Evolutionary conservation across 2,888 invertebrate species (phyloP).

Genomic region (Acronicta alni): DNA sequence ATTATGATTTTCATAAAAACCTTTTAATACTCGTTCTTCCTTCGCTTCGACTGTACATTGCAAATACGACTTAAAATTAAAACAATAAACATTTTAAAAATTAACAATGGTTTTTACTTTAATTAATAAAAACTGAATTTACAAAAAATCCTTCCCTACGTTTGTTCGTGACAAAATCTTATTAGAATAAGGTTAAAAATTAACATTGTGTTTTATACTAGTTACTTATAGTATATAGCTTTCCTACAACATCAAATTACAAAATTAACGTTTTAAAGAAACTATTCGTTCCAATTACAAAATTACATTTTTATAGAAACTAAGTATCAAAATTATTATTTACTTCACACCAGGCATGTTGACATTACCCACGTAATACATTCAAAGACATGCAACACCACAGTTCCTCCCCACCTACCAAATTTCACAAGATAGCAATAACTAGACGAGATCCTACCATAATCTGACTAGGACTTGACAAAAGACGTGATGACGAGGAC

Average conservation of each 20-base stretch:
- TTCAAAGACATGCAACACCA: constrained; percentile 3
- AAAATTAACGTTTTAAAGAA: too few species aligned
- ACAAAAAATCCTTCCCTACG: too few species aligned
- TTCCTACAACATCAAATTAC: too few species aligned
- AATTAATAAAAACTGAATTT: too few species aligned
- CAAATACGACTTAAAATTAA: constrained; percentile 84
- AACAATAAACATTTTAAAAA: constrained; percentile 75
- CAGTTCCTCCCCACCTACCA: constrained; percentile 10
- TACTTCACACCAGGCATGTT: background rate
- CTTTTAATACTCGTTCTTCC: constrained; percentile 78
- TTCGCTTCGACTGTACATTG: constrained; percentile 86
- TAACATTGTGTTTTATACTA: too few species aligned
- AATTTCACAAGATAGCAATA: constrained; percentile 23
- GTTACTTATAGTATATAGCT: too few species aligned
- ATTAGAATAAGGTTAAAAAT: too few species aligned
- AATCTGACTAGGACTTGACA: constrained; percentile 51
- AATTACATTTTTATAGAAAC: too few species aligned
- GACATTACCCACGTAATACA: background rate
- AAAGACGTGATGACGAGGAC: constrained; percentile 61
- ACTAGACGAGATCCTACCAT: constrained; percentile 22
- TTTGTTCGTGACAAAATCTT: too few species aligned
- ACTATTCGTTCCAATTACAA: too few species aligned
- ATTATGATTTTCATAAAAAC: constrained; percentile 71
- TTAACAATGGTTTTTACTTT: constrained; percentile 16
- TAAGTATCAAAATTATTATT: too few species aligned